Evolutionary conservation across 2,113 vertebrate genomes (phyloP), one percentile per base, ranked within the genome.

Genomic region (rat (Rattus norvegicus)): DNA sequence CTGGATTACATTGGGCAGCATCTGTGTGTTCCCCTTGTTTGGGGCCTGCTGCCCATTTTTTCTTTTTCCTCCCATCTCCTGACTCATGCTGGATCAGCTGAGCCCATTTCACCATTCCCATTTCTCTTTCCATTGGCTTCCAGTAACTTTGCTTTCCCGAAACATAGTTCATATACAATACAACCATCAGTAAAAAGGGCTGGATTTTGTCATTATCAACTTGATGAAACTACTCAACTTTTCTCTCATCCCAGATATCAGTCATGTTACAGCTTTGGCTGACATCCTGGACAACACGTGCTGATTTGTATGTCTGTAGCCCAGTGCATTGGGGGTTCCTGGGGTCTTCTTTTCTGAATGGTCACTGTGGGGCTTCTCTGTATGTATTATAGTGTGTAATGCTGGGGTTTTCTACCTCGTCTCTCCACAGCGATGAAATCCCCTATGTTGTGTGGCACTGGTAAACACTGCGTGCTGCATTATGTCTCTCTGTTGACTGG

Each of bases 361-460:
- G 1, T 6, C 3, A 33, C 4, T 3, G 75, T 33, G 76, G 61
- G 54, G 22, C 28, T 16, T 47, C 33, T 67, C 22, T 30, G 28
- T 16, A 2, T 43, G 8, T 52, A 36, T 49, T 28, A 2, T 10
- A 49, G 17, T 26, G 2, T 1, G 0, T 0, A 1, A 17, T 8
- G 4, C 30, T 16, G 8, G 36, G 3, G 30, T 24, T 16, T 56
- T 28, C 0, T 0, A 2, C 33, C n/a, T 22, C 47, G 52, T 28
- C 81, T 30, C 13, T 6, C 17, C 30, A 4, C 10, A 11, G 59
- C 1, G 43, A 7, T 7, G 17, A 39, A 13, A 3, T 3, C 26
- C 6, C 8, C 14, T n/a, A 8, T 12, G 12, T 5, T 6, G 24
- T 2, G 33, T 0, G 5, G 59, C 2, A 0, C 6, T 0, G 0